phyloP scores from a whole-genome alignment of 2,797 vertebrate genomes.

The Austrolebias charrua region DNA sequence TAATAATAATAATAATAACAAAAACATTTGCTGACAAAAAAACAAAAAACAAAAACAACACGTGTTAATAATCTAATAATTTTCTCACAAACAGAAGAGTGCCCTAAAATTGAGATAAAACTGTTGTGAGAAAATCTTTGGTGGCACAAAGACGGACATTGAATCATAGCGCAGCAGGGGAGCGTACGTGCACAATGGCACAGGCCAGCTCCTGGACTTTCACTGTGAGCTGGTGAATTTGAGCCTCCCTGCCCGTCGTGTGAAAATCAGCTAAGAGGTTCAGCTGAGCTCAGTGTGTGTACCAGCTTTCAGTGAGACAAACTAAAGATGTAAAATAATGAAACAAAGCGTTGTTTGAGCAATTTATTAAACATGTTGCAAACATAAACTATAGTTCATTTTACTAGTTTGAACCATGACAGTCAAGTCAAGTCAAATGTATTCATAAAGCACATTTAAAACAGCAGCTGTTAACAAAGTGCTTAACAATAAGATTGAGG shows the following conservation, averaged over 20 bases:
- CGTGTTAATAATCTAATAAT: neutral
- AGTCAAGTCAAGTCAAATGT: too few species aligned
- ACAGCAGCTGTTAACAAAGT: too few species aligned
- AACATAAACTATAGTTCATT: neutral
- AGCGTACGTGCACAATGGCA: conserved; percentile 60
- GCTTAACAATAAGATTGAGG: too few species aligned
- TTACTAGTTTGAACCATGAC: too few species aligned
- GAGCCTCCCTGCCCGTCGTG: conserved; percentile 42
- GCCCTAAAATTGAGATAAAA: conserved; percentile 8
- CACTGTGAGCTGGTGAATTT: conserved; percentile 50
- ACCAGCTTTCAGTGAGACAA: neutral
- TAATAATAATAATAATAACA: neutral
- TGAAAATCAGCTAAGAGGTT: conserved; percentile 38
- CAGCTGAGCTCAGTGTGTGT: conserved; percentile 4
- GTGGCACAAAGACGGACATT: conserved; percentile 52
- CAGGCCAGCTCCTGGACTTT: conserved; percentile 19
- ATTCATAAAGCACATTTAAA: too few species aligned
- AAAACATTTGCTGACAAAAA: neutral
- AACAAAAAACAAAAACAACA: neutral
- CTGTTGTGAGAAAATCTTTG: conserved; percentile 25
- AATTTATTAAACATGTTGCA: neutral
- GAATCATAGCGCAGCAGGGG: conserved; percentile 32
- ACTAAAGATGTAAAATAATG: neutral
- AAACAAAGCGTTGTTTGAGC: neutral
- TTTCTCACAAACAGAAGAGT: neutral